These are phyloP conservation scores for Rhogogaster chlorosoma DNA, from an alignment of 2,888 invertebrate genomes.

Conservation along the genomic window DNA sequence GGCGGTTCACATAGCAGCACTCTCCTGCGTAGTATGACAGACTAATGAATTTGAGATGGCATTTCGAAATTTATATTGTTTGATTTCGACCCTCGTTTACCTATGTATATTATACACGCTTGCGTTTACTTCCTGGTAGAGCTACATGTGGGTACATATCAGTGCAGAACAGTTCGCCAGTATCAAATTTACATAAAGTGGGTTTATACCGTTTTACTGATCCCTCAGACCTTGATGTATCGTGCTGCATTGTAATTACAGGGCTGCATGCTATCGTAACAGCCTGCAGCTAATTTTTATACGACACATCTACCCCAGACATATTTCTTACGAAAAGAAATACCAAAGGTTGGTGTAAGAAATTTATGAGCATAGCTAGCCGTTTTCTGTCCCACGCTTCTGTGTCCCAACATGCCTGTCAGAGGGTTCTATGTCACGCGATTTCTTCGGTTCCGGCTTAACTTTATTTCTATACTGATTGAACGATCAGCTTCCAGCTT, in stretches of 20 bases:
- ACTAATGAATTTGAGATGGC: background rate
- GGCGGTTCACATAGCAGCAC: background rate
- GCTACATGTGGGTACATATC: background rate
- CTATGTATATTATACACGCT: background rate
- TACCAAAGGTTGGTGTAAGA: background rate
- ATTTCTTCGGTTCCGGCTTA: slow-evolving; percentile 17
- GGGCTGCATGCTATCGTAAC: slow-evolving; percentile 51
- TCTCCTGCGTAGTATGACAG: background rate
- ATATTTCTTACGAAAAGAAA: background rate
- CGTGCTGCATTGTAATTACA: slow-evolving; percentile 55
- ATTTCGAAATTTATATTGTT: background rate
- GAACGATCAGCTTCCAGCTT: background rate
- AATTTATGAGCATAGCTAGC: background rate
- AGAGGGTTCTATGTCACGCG: slow-evolving; percentile 21
- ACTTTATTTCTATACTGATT: slow-evolving; percentile 16
- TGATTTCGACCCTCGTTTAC: background rate
- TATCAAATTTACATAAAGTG: slow-evolving; percentile 31
- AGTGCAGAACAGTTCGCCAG: background rate
- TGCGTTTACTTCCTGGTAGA: background rate
- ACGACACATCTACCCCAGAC: slow-evolving; percentile 2
- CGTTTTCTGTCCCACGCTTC: slow-evolving; percentile 6
- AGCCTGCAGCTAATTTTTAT: slow-evolving; percentile 53
- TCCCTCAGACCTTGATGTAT: slow-evolving; percentile 37
- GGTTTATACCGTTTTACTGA: slow-evolving; percentile 19
- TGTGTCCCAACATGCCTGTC: slow-evolving; percentile 29